Evolutionary conservation across 2,888 invertebrate species (phyloP).

Genomic region (Zhuqinia jingwanae): DNA sequence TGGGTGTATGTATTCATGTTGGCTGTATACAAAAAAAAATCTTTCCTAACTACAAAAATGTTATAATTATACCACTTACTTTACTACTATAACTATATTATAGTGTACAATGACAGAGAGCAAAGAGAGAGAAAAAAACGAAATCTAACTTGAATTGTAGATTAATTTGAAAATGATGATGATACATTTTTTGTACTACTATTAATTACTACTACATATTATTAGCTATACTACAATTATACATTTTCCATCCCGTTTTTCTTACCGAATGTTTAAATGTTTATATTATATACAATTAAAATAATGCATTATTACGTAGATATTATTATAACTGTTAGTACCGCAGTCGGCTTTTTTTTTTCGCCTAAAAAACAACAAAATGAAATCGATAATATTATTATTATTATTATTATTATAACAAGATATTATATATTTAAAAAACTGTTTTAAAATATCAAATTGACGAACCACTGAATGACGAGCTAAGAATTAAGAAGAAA

Average conservation of each 20-base stretch:
- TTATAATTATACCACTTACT: no score
- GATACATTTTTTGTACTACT: slow-evolving; percentile 53
- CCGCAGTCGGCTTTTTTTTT: slow-evolving; percentile 56
- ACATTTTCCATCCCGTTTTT: slow-evolving; percentile 42
- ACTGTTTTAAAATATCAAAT: slow-evolving; percentile 26
- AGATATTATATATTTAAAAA: no score
- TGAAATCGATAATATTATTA: slow-evolving; percentile 13
- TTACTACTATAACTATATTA: background rate
- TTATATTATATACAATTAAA: slow-evolving; percentile 23
- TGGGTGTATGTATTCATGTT: slow-evolving; percentile 11
- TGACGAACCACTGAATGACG: slow-evolving; percentile 67
- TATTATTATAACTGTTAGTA: no score
- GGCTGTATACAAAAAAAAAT: slow-evolving; percentile 22
- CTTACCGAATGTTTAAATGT: slow-evolving; percentile 7
- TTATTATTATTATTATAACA: no score
- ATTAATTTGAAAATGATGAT: slow-evolving; percentile 1
- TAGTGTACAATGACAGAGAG: slow-evolving; percentile 18
- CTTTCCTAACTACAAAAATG: slow-evolving; percentile 11
- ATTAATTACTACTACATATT: no score
- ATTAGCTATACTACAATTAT: no score
- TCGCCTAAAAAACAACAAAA: slow-evolving; percentile 24
- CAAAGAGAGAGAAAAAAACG: no score
- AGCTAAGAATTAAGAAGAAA: slow-evolving; percentile 63
- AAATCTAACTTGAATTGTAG: no score
- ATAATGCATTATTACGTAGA: no score